Percentiles rank a stretch among this genome's conserved stretches.
These are phyloP conservation scores for Megaceryle torquata DNA, from an alignment of 2,113 vertebrate species.

Conservation along the genomic window DNA sequence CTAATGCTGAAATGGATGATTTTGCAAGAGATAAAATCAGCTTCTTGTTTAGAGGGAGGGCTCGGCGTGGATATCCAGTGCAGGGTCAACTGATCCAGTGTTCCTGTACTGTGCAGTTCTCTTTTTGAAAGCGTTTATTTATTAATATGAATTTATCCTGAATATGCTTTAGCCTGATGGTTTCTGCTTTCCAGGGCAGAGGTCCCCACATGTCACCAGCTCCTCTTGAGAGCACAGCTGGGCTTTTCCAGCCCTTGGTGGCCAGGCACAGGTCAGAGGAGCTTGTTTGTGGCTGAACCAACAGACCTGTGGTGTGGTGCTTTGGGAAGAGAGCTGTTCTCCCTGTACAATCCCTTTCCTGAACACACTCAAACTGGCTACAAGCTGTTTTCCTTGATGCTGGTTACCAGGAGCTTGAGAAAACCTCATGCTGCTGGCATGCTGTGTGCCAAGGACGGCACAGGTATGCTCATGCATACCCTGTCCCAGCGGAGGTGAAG, in stretches of 20 bases:
- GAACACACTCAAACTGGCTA: background rate
- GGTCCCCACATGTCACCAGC: background rate
- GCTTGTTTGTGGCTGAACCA: background rate
- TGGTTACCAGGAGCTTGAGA: background rate
- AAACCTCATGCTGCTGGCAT: background rate
- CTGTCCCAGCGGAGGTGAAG: background rate
- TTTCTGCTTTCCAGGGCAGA: background rate
- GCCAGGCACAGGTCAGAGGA: background rate
- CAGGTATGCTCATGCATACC: background rate
- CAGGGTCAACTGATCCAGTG: background rate
- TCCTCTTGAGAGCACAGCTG: background rate
- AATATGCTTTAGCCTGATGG: background rate
- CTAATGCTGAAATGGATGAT: background rate
- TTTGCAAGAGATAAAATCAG: slow-evolving; percentile 47
- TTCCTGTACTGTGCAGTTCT: background rate
- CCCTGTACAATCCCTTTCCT: background rate
- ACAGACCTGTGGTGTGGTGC: background rate
- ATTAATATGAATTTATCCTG: background rate
- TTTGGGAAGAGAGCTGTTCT: background rate
- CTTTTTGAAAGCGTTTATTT: background rate
- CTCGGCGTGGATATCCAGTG: background rate
- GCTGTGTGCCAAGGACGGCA: background rate
- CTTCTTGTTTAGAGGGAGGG: background rate
- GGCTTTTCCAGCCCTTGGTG: background rate
- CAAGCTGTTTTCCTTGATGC: background rate